A percentile compares a stretch with the other conserved stretches of the same genome.
phyloP scores from a whole-genome alignment of 2,888 invertebrate species.

The Apamea crenata region DNA sequence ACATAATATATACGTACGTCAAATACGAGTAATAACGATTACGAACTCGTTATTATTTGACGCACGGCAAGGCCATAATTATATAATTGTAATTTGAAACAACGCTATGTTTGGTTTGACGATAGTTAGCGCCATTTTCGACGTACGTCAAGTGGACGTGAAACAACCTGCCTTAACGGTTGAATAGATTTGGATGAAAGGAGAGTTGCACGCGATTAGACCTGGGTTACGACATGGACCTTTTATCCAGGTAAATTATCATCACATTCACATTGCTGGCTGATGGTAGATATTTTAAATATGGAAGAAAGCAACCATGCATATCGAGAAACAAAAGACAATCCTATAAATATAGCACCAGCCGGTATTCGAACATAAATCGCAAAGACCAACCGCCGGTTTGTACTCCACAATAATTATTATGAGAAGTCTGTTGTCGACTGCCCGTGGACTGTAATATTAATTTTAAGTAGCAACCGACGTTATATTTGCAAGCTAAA shows the following conservation, averaged over 20 bases:
- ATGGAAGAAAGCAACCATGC: not conserved
- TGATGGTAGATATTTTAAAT: not conserved
- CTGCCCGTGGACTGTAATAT: slow-evolving; percentile 73
- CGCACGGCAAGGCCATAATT: too few relatives aligned
- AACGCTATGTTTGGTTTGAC: too few relatives aligned
- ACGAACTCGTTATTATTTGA: too few relatives aligned
- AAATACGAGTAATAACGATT: too few relatives aligned
- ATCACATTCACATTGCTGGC: not conserved
- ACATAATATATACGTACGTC: too few relatives aligned
- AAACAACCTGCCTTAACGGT: not conserved
- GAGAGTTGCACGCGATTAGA: too few relatives aligned
- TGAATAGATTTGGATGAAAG: not conserved
- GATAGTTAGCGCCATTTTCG: too few relatives aligned
- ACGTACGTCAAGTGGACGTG: too few relatives aligned
- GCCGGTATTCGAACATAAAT: slow-evolving; percentile 30
- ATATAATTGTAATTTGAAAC: too few relatives aligned
- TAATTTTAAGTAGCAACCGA: slow-evolving; percentile 75
- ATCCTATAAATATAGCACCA: slow-evolving; percentile 32
- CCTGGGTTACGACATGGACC: too few relatives aligned
- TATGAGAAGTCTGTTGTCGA: slow-evolving; percentile 71
- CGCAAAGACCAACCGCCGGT: slow-evolving; percentile 61
- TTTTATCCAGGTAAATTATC: not conserved
- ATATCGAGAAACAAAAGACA: slow-evolving; percentile 18
- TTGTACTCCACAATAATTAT: slow-evolving; percentile 69
- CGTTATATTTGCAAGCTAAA: slow-evolving; percentile 72